Conservation (phyloP, 2,888 invertebrate species). For the Drosophila falleni region DNA sequence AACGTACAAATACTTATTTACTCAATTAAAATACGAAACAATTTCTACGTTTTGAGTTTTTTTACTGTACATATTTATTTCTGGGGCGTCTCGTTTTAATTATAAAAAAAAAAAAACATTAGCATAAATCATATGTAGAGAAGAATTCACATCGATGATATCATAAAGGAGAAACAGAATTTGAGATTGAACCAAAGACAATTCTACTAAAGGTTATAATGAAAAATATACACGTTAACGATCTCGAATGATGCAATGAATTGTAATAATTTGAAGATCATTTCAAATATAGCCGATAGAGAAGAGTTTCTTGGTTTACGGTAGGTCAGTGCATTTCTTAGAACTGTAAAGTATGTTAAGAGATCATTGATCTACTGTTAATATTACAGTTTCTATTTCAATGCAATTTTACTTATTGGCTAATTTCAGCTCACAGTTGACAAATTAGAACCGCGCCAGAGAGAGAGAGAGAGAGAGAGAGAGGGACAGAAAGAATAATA, state of each 20-base stretch:
- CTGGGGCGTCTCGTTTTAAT: constrained; percentile 60
- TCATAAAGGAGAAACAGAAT: constrained; percentile 3
- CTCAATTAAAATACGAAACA: constrained; percentile 36
- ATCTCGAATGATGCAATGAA: neutral
- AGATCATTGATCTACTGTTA: neutral
- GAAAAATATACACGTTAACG: neutral
- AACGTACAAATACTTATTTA: constrained; percentile 27
- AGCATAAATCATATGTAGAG: constrained; percentile 54
- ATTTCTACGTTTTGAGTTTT: constrained; percentile 7
- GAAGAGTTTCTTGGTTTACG: neutral
- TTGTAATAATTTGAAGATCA: neutral
- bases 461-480: neutral
- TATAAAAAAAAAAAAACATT: constrained; percentile 50
- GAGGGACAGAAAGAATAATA: neutral
- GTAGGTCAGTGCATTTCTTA: neutral
- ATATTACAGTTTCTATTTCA: neutral
- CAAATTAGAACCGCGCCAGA: neutral
- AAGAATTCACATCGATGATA: constrained; percentile 13
- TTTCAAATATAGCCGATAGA: neutral
- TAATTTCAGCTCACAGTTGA: neutral
- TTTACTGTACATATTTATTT: constrained; percentile 12
- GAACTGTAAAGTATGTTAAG: neutral
- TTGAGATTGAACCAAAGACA: neutral
- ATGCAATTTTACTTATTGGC: neutral
- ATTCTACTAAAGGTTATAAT: neutral